Evolutionary conservation across 2,113 vertebrate species (phyloP), one percentile per base, ranked within the genome.

Genomic region (Genyomyrus donnyi): DNA sequence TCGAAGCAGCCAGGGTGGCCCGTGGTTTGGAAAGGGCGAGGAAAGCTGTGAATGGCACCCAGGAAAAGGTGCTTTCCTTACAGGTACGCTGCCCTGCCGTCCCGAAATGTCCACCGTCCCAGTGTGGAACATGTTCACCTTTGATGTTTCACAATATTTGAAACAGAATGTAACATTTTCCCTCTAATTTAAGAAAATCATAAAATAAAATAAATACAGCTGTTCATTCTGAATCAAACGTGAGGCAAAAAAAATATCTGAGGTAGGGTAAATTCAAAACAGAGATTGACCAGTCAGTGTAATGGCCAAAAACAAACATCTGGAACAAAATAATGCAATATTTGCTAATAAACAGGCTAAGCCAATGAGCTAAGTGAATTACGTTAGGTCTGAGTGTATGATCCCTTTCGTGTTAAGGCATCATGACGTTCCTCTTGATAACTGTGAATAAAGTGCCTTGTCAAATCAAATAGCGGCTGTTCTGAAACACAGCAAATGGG

Each of bases 341-440:
- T 87, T 87, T 87, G 27, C 85, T 87, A 53, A 87, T 52, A 87
- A 87, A 87, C 84, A 17, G n/a, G 27, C 11, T 87, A 35, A 87
- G 3, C n/a, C 56, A 31, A 87, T 31, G 50, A 53, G 15, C 56
- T 87, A 35, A 53, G 50, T 53, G 27, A 87, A 39, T 87, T 53
- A 87, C 13, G 50, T 52, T 87, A 53, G 5, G 35, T 53, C 49
- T 53, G 50, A 53, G 50, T 17, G 31, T 39, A 35, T 53, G 49
- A 87, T 52, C 85, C 31, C 17, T 21, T 87, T 87, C 17, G 15
- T 56, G 48, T 87, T 53, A 53, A 52, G 31, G 49, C 85, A 27
- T 11, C 48, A n/a, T 52, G 85, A 52, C n/a, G 50, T 53, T 35
- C 2, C 50, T 21, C n/a, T 87, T 87, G 85, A 53, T 53, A 87